These are phyloP conservation scores for Ichneumon xanthorius DNA, from an alignment of 2,888 invertebrate species.

Conservation along the genomic window DNA sequence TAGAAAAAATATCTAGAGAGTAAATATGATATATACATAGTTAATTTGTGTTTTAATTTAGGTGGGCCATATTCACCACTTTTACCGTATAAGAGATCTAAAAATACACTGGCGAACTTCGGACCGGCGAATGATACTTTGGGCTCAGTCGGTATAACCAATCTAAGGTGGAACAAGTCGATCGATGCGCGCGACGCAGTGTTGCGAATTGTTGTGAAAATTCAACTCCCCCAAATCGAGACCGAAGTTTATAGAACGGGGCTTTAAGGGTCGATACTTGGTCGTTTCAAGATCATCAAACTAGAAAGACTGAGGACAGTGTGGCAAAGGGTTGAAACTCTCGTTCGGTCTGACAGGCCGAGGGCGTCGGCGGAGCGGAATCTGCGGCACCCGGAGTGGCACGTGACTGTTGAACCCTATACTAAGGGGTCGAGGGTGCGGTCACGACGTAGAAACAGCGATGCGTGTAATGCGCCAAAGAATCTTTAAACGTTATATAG, in stretches of 20 bases:
- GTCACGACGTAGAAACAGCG: constrained; percentile 44
- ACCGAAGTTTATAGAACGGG: background rate
- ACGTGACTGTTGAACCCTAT: constrained; percentile 51
- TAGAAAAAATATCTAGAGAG: too few species aligned
- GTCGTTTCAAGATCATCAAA: constrained; percentile 24
- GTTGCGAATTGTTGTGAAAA: background rate
- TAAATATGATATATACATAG: too few species aligned
- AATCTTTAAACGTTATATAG: constrained; percentile 16
- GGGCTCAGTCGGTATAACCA: background rate
- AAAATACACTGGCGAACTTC: background rate
- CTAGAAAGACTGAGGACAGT: background rate
- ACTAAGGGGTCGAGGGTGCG: constrained; percentile 39
- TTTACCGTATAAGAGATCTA: background rate
- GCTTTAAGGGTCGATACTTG: constrained; percentile 1
- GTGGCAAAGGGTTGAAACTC: constrained; percentile 20
- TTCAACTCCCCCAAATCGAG: background rate
- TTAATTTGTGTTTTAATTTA: too few species aligned
- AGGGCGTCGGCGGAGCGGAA: constrained; percentile 33
- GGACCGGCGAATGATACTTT: background rate
- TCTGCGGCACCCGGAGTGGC: constrained; percentile 14
- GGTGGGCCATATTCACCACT: too few species aligned
- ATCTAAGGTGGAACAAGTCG: background rate
- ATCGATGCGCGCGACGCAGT: background rate
- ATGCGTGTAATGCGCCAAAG: constrained; percentile 34
- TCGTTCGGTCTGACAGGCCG: constrained; percentile 8